Evolutionary conservation across 2,888 invertebrate species (phyloP), one percentile per base, ranked within the genome.

Genomic region (Baccha elongata): DNA sequence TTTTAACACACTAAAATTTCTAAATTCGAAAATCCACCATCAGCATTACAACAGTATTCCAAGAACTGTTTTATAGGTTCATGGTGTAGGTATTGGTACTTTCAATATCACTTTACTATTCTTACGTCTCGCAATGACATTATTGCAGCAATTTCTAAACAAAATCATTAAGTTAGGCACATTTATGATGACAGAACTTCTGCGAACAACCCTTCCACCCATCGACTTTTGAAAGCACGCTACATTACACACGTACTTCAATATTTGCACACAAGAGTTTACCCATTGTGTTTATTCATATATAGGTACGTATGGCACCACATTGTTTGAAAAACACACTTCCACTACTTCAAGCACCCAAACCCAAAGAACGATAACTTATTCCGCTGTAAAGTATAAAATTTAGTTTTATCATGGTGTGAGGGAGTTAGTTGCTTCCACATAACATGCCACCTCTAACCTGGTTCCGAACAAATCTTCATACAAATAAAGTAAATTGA

Each of bases 131-230:
- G 53, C 60, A 58, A 74, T 55, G 60, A 75, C 52, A 75, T 80
- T 75, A 76, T 62, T 72, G 67, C 21, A 53, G 53, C 76, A 72
- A 53, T 67, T 71, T 76, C 76, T 76, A 62, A 76, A 76, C 76
- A 81, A 76, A 55, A 53, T 72, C 76, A 71, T 72, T 81, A 26
- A 72, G 67, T 81, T 72, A 72, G 81, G 75, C 65, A 52, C 58
- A 80, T 81, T 71, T 75, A 71, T 52, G 71, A 67, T 5, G 71
- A 53, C 60, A 71, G 37, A 72, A 71, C 65, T 81, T 81, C 50
- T 58, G 50, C 52, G 37, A 53, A 37, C 50, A 40, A 1, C n/a
- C 19, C n/a, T 6, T 11, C 6, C 1, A 19, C 15, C n/a, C 21
- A 15, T 15, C 19, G 1, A 37, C 23, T 65, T 29, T 65, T 69